Base-by-base conservation (phyloP, 2,888 invertebrate genomes). In the Ornithoptera alexandrae region DNA sequence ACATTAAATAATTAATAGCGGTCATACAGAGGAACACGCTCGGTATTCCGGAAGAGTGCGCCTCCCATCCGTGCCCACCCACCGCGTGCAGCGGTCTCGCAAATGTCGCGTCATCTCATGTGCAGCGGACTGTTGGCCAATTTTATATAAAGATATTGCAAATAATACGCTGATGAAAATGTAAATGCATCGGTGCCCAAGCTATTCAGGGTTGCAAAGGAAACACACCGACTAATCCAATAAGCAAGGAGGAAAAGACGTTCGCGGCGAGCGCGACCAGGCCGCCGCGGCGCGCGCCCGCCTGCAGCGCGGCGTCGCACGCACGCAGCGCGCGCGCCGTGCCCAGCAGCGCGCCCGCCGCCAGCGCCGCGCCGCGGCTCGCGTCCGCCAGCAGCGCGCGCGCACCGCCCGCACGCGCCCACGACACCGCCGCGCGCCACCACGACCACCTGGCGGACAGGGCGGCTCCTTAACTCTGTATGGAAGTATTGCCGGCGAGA, bases 301-400 rank as follows among this genome's bases (percentile, higher is more conserved):
- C 88, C 83, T 89, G 89, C 84, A 91, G 87, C 83, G 82, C 88
- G 68, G 83, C 83, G 84, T 91, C 92, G 80, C 88, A 89, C n/a
- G 90, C 90, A 84, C 87, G 87, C 86, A 90, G 84, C 76, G 90
- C 89, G 78, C 91, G 90, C 77, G 91, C 89, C 70, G 91, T 91
- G 81, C 89, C 90, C 75, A 89, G 82, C 84, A 88, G 87, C 75
- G 86, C 84, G 72, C 84, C 85, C 72, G 88, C 85, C 78, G 89
- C 86, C 80, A 90, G 84, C 77, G 88, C 89, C 74, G 78, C 82
- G 71, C 83, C 90, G 79, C 90, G 89, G 87, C 88, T 87, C 81
- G 76, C 79, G 85, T 91, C 91, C 59, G 84, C 86, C 72, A 84
- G 84, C 77, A 91, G 83, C 77, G 91, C 90, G 74, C 89, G 89